Evolutionary conservation across 2,797 vertebrate genomes (phyloP).

Genomic region (Orestias chungarensis): DNA sequence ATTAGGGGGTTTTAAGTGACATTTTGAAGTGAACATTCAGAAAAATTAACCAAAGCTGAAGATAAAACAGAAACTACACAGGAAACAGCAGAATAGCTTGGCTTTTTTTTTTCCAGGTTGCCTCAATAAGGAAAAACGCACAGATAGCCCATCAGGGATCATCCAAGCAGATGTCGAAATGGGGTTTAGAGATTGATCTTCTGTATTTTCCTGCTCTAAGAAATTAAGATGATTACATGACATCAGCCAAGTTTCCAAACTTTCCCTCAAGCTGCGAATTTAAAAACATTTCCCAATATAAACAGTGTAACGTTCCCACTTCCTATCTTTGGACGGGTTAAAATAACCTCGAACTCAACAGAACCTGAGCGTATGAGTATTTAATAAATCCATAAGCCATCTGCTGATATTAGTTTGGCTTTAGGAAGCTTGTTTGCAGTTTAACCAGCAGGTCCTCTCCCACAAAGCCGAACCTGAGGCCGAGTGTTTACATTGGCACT

Average conservation of each 20-base stretch:
- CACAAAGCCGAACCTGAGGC: slow-evolving; percentile 12
- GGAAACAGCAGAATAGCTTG: too few species aligned
- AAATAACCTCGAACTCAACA: background rate
- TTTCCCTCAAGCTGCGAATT: background rate
- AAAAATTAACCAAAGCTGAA: too few species aligned
- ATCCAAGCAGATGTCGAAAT: background rate
- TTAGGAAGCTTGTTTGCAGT: background rate
- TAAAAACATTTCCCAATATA: background rate
- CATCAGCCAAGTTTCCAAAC: background rate
- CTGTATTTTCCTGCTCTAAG: background rate
- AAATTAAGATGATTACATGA: background rate
- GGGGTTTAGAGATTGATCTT: background rate
- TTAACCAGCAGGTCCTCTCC: background rate
- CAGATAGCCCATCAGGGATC: background rate
- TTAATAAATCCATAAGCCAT: background rate
- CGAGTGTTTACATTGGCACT: slow-evolving; percentile 57
- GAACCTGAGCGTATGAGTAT: background rate
- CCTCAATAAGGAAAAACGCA: background rate
- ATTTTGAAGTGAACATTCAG: too few species aligned
- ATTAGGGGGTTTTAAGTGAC: too few species aligned
- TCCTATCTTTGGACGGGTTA: background rate
- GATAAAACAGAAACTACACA: too few species aligned
- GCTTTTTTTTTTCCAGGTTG: background rate
- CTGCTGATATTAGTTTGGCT: background rate
- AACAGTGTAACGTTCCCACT: background rate